Base-by-base conservation (phyloP, 2,888 invertebrate species). In the Geophilus truncorum region DNA sequence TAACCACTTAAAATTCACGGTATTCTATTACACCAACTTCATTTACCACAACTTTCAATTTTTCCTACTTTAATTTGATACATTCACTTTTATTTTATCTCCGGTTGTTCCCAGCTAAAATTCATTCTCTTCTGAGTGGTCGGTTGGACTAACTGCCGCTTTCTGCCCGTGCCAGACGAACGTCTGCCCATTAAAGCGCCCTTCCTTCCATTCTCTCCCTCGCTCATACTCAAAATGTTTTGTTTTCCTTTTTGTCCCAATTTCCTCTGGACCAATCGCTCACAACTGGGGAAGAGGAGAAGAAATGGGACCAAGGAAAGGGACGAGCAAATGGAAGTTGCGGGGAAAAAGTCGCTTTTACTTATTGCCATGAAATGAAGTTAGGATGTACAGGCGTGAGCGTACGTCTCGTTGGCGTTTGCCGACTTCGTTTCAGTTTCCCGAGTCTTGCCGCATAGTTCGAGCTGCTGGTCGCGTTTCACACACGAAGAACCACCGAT, bases 401-500 rank as follows among this genome's bases (percentile, higher is more conserved):
- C 28, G 70, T 70, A 70, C 70, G 70, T 70, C 70, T 70, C 25
- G 70, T 70, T 51, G 70, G 28, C 70, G 28, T 70, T 70, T 70
- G 70, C 70, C 70, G 70, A 28, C 70, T 70, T 25, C 70, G 70
- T 70, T 70, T 70, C 70, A 70, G 25, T 70, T 70, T 70, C 70
- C 70, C 70, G 28, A 45, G 15, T 45, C 36, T 10, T 21, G 45
- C 45, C 21, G 45, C 70, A 51, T 21, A 15, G 78, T 28, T 36
- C 78, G 78, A 78, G 78, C 78, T 36, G 78, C 28, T 78, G 78
- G 28, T 45, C 28, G 78, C 40, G 23, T 78, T 78, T 78, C 45
- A 78, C 78, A 78, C 78, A 78, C 36, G 78, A 78, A 28, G 45
- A 45, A 4, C n/a, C 78, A 78, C 40, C 78, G 40, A 78, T 78